A percentile compares a stretch with the other conserved stretches of the same genome.
These are phyloP conservation scores for Aphelenchoides avenae DNA, from an alignment of 1,140 invertebrate genomes.

Conservation along the genomic window DNA sequence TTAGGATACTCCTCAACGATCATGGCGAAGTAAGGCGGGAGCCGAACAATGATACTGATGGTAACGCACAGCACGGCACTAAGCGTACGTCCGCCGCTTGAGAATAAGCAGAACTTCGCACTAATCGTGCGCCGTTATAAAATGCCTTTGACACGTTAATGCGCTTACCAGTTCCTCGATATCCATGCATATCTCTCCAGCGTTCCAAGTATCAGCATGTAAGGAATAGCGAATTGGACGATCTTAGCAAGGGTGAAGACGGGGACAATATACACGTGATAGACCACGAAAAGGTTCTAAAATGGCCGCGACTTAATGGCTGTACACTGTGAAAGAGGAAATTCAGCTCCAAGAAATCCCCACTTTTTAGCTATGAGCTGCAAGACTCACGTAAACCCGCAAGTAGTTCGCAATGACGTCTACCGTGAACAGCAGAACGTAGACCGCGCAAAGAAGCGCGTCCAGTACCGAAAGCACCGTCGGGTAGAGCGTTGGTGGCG, in stretches of 20 bases:
- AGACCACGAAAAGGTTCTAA: slow-evolving; percentile 39
- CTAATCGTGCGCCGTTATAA: neutral
- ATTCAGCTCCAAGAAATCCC: no score
- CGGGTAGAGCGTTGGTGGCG: no score
- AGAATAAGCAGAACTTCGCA: slow-evolving; percentile 3
- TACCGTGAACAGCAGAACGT: no score
- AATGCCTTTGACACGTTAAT: neutral
- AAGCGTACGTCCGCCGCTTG: slow-evolving; percentile 26
- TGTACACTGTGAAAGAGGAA: no score
- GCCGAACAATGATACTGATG: slow-evolving; percentile 29
- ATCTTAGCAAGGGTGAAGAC: slow-evolving; percentile 35
- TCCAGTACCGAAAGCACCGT: no score
- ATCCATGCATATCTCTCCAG: slow-evolving; percentile 49
- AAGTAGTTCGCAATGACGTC: no score
- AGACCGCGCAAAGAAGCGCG: no score
- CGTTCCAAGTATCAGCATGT: slow-evolving; percentile 52
- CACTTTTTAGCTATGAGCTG: no score
- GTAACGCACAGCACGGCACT: slow-evolving; percentile 26
- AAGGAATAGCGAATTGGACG: slow-evolving; percentile 45
- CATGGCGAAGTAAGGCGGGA: slow-evolving; percentile 36
- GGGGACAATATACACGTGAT: no score
- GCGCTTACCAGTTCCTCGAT: slow-evolving; percentile 4
- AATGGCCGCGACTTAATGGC: no score
- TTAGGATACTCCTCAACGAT: slow-evolving; percentile 31
- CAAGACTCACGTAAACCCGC: no score